phyloP scores from a whole-genome alignment of 1,140 invertebrate species.

The Lepidurus packardi region DNA sequence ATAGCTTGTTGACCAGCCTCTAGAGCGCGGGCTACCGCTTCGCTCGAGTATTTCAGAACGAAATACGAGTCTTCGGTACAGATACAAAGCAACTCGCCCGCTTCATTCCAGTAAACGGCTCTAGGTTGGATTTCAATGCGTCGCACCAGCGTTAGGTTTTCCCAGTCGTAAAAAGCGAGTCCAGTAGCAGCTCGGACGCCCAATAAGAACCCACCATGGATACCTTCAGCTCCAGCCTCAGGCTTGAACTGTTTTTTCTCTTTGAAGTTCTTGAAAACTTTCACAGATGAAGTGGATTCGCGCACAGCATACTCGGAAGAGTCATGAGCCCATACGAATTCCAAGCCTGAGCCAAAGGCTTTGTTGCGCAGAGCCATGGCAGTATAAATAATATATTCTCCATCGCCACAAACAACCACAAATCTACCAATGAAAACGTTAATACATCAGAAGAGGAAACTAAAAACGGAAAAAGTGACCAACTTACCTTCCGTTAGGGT shows the following conservation, averaged over 20 bases:
- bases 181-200: slow-evolving; percentile 91
- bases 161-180: slow-evolving; percentile 96
- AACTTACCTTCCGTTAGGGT: slow-evolving; percentile 84
- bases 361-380: slow-evolving; percentile 98
- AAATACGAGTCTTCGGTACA: slow-evolving; percentile 95
- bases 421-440: slow-evolving; percentile 55
- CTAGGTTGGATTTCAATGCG: slow-evolving; percentile 94
- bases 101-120: slow-evolving; percentile 95
- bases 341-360: slow-evolving; percentile 94
- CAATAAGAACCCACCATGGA: slow-evolving; percentile 91
- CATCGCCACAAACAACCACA: slow-evolving; percentile 98
- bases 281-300: slow-evolving; percentile 82
- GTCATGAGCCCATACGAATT: slow-evolving; percentile 98
- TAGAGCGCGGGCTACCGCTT: slow-evolving; percentile 64
- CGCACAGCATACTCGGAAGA: slow-evolving; percentile 89
- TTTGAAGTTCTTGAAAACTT: slow-evolving; percentile 98
- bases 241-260: slow-evolving; percentile 92
- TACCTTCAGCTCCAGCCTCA: slow-evolving; percentile 92
- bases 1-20: slow-evolving; percentile 63
- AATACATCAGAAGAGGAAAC: slow-evolving; percentile 29
- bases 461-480: slow-evolving; percentile 28
- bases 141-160: slow-evolving; percentile 80
- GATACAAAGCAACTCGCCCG: slow-evolving; percentile 86
- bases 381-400: slow-evolving; percentile 99
- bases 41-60: slow-evolving; percentile 81